Evolutionary conservation across 2,797 vertebrate species (phyloP).

Genomic region (Amblyraja radiata): DNA sequence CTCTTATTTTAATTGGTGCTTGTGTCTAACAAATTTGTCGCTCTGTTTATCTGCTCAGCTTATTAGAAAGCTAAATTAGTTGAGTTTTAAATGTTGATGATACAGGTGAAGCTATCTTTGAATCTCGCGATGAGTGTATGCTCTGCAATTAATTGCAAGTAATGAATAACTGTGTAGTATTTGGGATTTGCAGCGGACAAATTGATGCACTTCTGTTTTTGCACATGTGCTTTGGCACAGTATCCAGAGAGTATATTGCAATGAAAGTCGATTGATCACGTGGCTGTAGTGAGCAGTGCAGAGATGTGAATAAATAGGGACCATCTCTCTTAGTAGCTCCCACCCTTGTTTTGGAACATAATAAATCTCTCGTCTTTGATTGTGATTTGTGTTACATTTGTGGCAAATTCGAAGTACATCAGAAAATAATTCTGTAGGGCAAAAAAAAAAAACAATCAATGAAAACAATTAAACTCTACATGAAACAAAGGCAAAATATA

Average conservation of each 20-base stretch:
- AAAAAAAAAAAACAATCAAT: background rate
- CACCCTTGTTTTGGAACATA: background rate
- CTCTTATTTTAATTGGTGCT: background rate
- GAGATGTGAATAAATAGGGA: background rate
- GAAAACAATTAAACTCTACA: background rate
- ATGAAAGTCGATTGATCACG: background rate
- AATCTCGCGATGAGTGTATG: background rate
- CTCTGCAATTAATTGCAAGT: background rate
- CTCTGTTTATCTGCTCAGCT: background rate
- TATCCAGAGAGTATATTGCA: background rate
- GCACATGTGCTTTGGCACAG: background rate
- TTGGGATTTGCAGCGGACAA: background rate
- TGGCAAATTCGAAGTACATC: background rate
- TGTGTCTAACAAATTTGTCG: background rate
- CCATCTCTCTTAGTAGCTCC: background rate
- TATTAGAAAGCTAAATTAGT: background rate
- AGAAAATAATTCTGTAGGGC: background rate
- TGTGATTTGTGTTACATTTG: background rate
- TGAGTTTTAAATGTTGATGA: conserved; percentile 17
- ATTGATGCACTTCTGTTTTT: background rate
- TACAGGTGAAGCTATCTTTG: background rate
- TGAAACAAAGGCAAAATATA: no score
- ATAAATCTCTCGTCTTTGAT: background rate
- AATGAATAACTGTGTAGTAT: background rate
- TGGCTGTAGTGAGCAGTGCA: background rate